Base-by-base conservation (phyloP, 2,113 vertebrate genomes). In the Rissa tridactyla region DNA sequence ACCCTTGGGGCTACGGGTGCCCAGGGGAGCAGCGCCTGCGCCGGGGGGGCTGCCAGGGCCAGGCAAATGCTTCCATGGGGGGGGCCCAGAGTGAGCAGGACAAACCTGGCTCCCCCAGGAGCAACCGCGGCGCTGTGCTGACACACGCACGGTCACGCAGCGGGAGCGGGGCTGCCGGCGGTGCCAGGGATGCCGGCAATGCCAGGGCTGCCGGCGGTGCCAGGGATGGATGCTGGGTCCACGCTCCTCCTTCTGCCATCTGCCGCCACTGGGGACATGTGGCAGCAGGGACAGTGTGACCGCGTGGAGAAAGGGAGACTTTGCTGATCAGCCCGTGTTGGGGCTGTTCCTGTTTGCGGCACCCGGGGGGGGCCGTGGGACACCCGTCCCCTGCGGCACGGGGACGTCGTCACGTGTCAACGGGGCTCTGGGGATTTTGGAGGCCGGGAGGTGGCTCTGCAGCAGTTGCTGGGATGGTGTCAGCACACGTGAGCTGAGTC, bases 241-340 rank as follows among this genome's bases (percentile, higher is more conserved):
- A 66, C 30, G 23, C 40, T 78, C 88, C 78, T 82, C 65, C 94
- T 73, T 3, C 78, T 58, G 82, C 96, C 94, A 94, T 62, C 90
- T 96, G 92, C 75, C 91, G 58, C 73, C 9, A 0, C 44, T 6
- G 1, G 90, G n/a, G 51, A 71, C 51, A 4, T 2, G 9, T 2
- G 32, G 87, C 2, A 0, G 16, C 1, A 7, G 54, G 77, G 40
- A 65, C 4, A 3, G 32, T 5, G 71, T 23, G 4, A 18, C 62
- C 4, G 7, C 3, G 0, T 2, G 52, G 42, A 8, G 65, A 38
- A 44, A 7, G 30, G n/a, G 52, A 54, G 69, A 12, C 26, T 6
- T 14, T 3, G 29, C 77, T 9, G 9, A n/a, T 13, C 8, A 4
- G 36, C 7, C 26, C 1, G 5, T 1, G 2, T 1, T 1, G 5